These are phyloP conservation scores for Sphenopsis melanotis DNA, from an alignment of 2,797 vertebrate species.

Conservation along the genomic window DNA sequence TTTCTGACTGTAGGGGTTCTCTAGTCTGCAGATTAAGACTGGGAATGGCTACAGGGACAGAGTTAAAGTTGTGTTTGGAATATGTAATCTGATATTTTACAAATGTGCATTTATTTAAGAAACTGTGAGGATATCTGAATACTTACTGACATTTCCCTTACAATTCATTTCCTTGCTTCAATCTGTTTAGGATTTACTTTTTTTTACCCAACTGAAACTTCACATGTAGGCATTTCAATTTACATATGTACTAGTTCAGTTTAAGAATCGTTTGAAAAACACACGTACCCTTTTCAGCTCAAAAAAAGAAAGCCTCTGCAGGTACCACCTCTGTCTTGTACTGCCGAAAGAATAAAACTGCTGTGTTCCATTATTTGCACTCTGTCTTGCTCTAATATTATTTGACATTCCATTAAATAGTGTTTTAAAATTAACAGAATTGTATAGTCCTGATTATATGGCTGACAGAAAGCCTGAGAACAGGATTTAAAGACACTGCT, in stretches of 20 bases:
- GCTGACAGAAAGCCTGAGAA: not conserved
- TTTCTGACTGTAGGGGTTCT: constrained; percentile 29
- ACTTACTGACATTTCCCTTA: constrained; percentile 21
- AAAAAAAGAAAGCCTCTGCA: not conserved
- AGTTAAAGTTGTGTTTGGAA: constrained; percentile 7
- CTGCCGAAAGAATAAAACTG: not conserved
- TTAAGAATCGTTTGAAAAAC: not conserved
- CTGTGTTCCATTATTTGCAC: not conserved
- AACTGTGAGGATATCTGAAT: constrained; percentile 27
- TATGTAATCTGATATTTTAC: not conserved
- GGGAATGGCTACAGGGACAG: not conserved
- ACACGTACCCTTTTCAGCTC: not conserved
- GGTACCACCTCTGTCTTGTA: not conserved
- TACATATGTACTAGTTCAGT: not conserved
- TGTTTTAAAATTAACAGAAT: not conserved
- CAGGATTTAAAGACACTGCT: not conserved
- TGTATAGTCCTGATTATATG: not conserved
- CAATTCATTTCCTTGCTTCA: not conserved
- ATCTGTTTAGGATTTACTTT: not conserved
- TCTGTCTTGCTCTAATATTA: not conserved
- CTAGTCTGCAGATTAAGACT: not conserved
- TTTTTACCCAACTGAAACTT: not conserved
- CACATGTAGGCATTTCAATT: not conserved
- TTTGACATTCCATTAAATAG: not conserved
- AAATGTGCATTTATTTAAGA: constrained; percentile 45